phyloP scores from a whole-genome alignment of 2,797 vertebrate genomes.

The Ambastaia sidthimunki region DNA sequence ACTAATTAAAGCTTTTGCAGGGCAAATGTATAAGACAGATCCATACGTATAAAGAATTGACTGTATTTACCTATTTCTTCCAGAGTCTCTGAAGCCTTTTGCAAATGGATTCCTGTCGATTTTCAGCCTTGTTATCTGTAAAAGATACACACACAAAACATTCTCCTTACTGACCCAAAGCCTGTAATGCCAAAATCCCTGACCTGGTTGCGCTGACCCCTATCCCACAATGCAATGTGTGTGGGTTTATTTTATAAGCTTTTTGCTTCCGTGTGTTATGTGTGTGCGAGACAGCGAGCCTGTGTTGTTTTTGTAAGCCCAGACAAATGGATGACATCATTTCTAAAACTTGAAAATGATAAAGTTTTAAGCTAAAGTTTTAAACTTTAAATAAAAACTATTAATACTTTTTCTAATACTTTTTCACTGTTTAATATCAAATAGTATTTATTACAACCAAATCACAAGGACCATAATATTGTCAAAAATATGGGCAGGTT shows the following conservation, averaged over 20 bases:
- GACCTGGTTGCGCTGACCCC: conserved; percentile 56
- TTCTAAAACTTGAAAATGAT: conserved; percentile 24
- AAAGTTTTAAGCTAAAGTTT: conserved; percentile 23
- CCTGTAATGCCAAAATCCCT: conserved; percentile 53
- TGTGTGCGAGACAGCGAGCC: conserved; percentile 21
- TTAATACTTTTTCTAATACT: too few species aligned
- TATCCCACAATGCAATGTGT: conserved; percentile 55
- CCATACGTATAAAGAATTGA: background rate
- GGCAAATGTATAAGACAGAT: background rate
- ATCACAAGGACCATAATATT: too few species aligned
- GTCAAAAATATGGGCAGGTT: background rate
- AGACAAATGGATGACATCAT: conserved; percentile 33
- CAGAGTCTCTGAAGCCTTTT: conserved; percentile 98
- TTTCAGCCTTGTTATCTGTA: conserved; percentile 96
- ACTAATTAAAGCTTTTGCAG: background rate
- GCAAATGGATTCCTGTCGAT: conserved; percentile 98
- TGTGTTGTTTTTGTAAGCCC: conserved; percentile 38
- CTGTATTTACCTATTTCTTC: conserved; percentile 90
- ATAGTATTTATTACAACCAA: too few species aligned
- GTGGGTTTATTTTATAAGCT: conserved; percentile 54
- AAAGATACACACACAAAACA: conserved; percentile 63
- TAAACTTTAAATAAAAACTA: too few species aligned
- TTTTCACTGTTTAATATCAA: too few species aligned
- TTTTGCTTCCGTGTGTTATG: conserved; percentile 26
- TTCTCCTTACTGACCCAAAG: conserved; percentile 55